These are phyloP conservation scores for Andrena trimmerana DNA, from an alignment of 2,888 invertebrate species.

Conservation along the genomic window DNA sequence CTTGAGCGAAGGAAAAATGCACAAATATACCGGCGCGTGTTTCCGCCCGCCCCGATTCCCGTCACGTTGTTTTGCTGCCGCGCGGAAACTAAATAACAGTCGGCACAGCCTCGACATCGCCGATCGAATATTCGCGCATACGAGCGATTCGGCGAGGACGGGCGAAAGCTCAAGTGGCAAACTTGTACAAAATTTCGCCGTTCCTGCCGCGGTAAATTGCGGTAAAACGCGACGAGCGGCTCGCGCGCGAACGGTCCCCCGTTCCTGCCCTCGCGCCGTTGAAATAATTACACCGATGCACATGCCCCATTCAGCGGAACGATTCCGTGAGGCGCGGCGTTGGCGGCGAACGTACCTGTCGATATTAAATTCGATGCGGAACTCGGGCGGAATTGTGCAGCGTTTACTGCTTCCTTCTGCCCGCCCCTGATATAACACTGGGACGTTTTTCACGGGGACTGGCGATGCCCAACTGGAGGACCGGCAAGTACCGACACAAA, in stretches of 20 bases:
- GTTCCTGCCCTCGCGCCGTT: neutral
- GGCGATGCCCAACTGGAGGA: conserved; percentile 19
- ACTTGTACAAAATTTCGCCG: conserved; percentile 35
- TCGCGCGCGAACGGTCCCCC: neutral
- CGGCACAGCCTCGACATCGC: conserved; percentile 52
- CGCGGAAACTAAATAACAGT: conserved; percentile 57
- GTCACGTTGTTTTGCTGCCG: conserved; percentile 34
- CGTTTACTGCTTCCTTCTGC: neutral
- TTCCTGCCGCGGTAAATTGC: conserved; percentile 31
- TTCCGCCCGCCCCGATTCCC: conserved; percentile 32
- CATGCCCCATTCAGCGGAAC: conserved; percentile 5
- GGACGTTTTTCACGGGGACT: conserved; percentile 29
- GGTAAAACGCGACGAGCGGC: conserved; percentile 26
- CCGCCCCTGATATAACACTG: conserved; percentile 22
- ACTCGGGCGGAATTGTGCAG: no score
- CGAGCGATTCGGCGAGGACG: conserved; percentile 39
- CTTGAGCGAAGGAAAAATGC: conserved; percentile 11
- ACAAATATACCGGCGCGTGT: conserved; percentile 8
- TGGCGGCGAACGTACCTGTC: conserved; percentile 43
- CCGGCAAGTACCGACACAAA: conserved; percentile 51
- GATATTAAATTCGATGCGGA: conserved; percentile 31
- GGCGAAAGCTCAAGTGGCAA: conserved; percentile 12
- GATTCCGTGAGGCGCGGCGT: neutral
- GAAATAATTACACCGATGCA: conserved; percentile 50
- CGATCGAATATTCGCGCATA: conserved; percentile 49